Base-by-base conservation (phyloP, 2,113 vertebrate species). In the Synodontis membranacea region DNA sequence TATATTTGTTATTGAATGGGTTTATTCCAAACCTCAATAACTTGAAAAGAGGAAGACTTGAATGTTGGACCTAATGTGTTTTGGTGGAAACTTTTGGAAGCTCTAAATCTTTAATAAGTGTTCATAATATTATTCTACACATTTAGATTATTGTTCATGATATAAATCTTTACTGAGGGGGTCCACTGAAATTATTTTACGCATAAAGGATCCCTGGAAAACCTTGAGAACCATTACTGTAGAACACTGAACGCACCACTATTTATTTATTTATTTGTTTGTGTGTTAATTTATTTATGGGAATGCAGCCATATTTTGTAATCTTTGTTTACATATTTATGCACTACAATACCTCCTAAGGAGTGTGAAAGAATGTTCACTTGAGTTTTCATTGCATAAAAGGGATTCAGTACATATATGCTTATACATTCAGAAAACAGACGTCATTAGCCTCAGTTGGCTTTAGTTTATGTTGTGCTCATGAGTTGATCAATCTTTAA, bases 211-310 rank as follows among this genome's bases (percentile, higher is more conserved):
- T 48, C 44, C 5, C 42, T 48, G 44, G 72, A 58, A 80, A 42
- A 58, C 34, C 11, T 48, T 42, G 34, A 58, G 23, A 58, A 80
- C n/a, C 21, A 58, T n/a, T 91, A 74, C 84, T 89, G 46, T 52
- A 80, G 50, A 83, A 62, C 74, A 74, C 14, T 62, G 62, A 83
- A 80, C 46, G 82, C 52, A 82, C 62, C 91, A 82, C 90, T 91
- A 91, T 92, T 91, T 86, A 42, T 79, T 86, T 85, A 91, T 75
- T 89, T 91, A 91, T 91, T 91, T 85, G 46, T 79, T 86, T 86
- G 91, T 81, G 37, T 72, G 12, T 39, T 90, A 89, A 91, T 92
- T 91, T 86, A 50, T 75, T 86, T 86, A 91, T 81, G 86, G 84
- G 76, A 87, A 87, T 91, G 88, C 89, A 87, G 89, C 89, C 91